phyloP scores from a whole-genome alignment of 1,140 invertebrate species.

The Neotoxoptera formosana region DNA sequence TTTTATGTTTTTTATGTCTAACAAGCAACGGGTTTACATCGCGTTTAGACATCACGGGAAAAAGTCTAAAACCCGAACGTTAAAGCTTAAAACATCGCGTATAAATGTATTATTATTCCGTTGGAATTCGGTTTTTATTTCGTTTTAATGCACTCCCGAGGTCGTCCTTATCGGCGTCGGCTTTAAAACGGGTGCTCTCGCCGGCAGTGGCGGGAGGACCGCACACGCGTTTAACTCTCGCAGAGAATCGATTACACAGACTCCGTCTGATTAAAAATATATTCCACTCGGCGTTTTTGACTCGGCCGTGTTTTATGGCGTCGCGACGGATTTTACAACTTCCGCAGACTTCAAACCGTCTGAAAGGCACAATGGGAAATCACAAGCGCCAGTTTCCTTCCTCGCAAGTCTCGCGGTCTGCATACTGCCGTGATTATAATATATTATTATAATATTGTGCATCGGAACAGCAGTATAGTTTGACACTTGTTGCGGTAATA shows the following conservation, averaged over 20 bases:
- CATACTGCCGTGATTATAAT: not conserved
- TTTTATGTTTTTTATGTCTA: not conserved
- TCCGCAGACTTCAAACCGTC: not conserved
- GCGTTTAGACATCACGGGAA: not conserved
- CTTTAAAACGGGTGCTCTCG: not conserved
- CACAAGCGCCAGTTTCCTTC: not conserved
- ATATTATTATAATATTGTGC: too few species aligned
- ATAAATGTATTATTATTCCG: not conserved
- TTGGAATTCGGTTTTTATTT: not conserved
- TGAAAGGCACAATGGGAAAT: not conserved
- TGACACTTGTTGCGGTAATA: not conserved
- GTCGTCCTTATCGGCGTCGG: not conserved
- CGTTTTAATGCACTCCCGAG: not conserved
- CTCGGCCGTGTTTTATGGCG: not conserved
- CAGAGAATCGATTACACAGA: not conserved
- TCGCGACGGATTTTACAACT: not conserved
- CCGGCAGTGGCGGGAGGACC: too few species aligned
- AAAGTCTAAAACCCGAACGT: not conserved
- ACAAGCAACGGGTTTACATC: not conserved
- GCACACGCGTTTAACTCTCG: not conserved
- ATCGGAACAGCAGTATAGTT: not conserved
- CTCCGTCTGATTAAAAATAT: not conserved
- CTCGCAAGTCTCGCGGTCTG: not conserved
- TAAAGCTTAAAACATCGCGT: not conserved
- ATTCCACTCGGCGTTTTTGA: not conserved